Base-by-base conservation (phyloP, 2,797 vertebrate species). In the Dendrocincla tyrannina region DNA sequence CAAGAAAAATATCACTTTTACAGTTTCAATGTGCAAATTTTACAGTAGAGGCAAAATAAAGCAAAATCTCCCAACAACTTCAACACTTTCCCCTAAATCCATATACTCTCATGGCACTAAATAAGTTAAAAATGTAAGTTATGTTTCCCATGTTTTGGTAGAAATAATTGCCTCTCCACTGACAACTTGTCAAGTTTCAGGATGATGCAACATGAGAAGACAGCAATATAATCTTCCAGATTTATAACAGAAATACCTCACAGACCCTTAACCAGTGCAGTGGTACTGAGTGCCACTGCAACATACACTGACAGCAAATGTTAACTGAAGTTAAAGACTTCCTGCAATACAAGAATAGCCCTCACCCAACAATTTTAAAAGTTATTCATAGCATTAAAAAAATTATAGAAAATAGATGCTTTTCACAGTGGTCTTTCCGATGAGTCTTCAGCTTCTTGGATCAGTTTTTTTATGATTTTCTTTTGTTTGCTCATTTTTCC, bases 161-260 rank as follows among this genome's bases (percentile, higher is more conserved):
- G 72, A 95, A 94, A 95, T 96, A 97, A 95, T 93, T 95, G 89
- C 79, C 74, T 96, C 91, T 83, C 50, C 49, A 52, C 68, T 95
- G 95, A 94, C 91, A 97, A 90, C 84, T 85, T 92, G 82, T 87
- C 92, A 93, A 66, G 41, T 76, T 90, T 87, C 91, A 91, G 67
- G 24, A 72, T 87, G 86, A 88, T 90, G 84, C 77, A 89, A 50
- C 66, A 49, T 25, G n/a, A 79, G 60, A 89, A 81, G 64, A 63
- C 27, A 47, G 35, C 95, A 66, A 53, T 66, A 67, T 6, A 72
- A 69, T 58, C 55, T 79, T 77, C 42, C 62, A 73, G 64, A 77
- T 88, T 91, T 89, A 68, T 56, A 89, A 37, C 42, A 80, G 55
- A 85, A 94, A 93, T 63, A 44, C 33, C 60, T 80, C 35, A 44